Evolutionary conservation across 2,113 vertebrate genomes (phyloP).

Genomic region (Carettochelys insculpta): DNA sequence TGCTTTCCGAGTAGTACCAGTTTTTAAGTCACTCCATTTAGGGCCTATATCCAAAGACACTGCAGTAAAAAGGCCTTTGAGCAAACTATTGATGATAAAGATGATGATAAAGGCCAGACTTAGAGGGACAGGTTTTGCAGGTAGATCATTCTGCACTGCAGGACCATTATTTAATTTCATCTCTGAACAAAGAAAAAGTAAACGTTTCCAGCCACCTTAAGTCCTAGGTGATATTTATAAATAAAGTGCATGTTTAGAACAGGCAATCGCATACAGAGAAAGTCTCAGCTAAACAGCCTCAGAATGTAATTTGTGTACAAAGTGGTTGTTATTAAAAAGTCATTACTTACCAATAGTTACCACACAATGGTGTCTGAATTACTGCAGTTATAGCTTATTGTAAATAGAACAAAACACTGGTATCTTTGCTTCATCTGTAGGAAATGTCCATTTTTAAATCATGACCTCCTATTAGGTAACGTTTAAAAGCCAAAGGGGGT

Average conservation of each 20-base stretch:
- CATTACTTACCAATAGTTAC: not conserved
- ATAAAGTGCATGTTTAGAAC: not conserved
- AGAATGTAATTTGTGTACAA: not conserved
- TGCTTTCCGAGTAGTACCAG: conserved; percentile 41
- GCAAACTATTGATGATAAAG: conserved; percentile 39
- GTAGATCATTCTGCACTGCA: conserved; percentile 23
- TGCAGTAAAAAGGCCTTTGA: conserved; percentile 51
- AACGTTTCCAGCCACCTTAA: conserved; percentile 3
- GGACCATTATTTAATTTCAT: conserved; percentile 29
- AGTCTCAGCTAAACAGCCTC: not conserved
- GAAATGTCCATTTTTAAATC: not conserved
- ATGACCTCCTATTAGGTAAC: accelerated
- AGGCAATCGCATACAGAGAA: not conserved
- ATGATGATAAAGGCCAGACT: conserved; percentile 40
- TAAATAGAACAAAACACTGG: not conserved
- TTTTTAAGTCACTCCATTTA: conserved; percentile 46
- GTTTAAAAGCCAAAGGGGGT: not conserved
- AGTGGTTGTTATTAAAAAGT: not conserved
- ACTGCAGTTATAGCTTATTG: not conserved
- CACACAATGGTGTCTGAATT: not conserved
- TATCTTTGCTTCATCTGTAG: not conserved
- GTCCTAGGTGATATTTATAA: not conserved
- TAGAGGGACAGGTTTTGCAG: not conserved
- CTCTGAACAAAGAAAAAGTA: not conserved
- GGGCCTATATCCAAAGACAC: conserved; percentile 28